phyloP scores from a whole-genome alignment of 2,113 vertebrate genomes.

The Planiliza haematocheilus region DNA sequence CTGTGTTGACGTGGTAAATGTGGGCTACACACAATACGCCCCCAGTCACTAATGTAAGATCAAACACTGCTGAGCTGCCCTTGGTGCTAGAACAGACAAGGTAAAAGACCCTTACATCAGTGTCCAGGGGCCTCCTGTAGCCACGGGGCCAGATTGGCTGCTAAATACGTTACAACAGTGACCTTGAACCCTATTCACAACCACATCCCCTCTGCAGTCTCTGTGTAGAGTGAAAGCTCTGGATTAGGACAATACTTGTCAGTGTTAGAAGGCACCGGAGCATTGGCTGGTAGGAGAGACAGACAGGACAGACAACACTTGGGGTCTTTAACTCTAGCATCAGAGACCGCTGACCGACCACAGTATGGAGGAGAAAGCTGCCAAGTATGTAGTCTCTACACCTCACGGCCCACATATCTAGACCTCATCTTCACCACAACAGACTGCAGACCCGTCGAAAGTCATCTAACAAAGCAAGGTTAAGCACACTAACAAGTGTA shows the following conservation, averaged over 20 bases:
- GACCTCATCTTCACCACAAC: conserved; percentile 64
- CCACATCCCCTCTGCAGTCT: conserved; percentile 64
- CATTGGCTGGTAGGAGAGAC: conserved; percentile 79
- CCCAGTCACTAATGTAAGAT: conserved; percentile 42
- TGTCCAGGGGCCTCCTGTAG: conserved; percentile 44
- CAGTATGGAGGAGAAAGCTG: conserved; percentile 66
- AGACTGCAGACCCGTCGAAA: conserved; percentile 61
- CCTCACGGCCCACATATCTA: conserved; percentile 56
- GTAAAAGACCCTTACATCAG: conserved; percentile 52
- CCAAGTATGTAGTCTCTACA: conserved; percentile 57
- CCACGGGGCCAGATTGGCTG: conserved; percentile 57
- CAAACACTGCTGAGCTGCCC: conserved; percentile 45
- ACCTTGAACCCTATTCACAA: conserved; percentile 58
- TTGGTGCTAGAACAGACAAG: conserved; percentile 33
- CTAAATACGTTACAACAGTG: conserved; percentile 50
- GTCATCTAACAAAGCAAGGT: conserved; percentile 61
- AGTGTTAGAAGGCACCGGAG: conserved; percentile 83
- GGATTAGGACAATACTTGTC: conserved; percentile 81
- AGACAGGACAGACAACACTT: conserved; percentile 76
- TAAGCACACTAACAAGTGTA: conserved; percentile 60
- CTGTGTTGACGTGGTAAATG: conserved; percentile 47
- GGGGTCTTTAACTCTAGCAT: conserved; percentile 67
- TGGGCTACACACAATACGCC: conserved; percentile 27
- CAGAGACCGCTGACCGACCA: conserved; percentile 67
- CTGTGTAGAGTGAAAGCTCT: conserved; percentile 75